Conservation (phyloP, 2,888 invertebrate genomes). For the Trichopria drosophilae region DNA sequence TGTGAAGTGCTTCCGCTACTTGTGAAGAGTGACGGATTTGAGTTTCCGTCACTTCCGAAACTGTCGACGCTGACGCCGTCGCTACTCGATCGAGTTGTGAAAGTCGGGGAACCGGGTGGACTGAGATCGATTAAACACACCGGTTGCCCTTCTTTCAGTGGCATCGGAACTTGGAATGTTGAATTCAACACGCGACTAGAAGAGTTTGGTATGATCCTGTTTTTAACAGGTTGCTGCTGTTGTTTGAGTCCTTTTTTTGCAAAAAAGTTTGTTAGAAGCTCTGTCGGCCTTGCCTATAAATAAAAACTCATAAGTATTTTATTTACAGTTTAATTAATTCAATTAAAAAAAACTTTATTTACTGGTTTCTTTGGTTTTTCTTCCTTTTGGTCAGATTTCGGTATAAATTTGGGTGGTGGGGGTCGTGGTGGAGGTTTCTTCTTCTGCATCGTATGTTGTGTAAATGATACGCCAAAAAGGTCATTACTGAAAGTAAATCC, state of each 20-base stretch:
- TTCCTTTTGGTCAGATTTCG: conserved; percentile 41
- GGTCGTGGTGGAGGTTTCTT: conserved; percentile 75
- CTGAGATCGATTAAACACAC: conserved; percentile 71
- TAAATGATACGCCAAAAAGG: conserved; percentile 56
- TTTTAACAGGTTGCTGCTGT: conserved; percentile 16
- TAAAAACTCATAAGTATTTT: not conserved
- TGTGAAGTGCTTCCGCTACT: conserved; percentile 71
- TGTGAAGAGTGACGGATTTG: conserved; percentile 61
- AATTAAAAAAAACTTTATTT: conserved; percentile 24
- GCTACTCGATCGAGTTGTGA: conserved; percentile 74
- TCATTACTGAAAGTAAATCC: conserved; percentile 48
- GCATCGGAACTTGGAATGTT: conserved; percentile 35
- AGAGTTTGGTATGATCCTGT: conserved; percentile 27
- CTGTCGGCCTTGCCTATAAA: conserved; percentile 50
- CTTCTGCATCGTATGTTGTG: conserved; percentile 61
- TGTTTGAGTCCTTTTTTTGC: conserved; percentile 38
- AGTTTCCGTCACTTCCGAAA: conserved; percentile 74
- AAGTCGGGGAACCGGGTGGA: conserved; percentile 77
- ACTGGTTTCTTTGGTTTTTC: conserved; percentile 51
- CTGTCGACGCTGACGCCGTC: conserved; percentile 76
- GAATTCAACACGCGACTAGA: conserved; percentile 26
- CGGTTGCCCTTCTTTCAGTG: conserved; percentile 33
- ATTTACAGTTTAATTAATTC: not conserved
- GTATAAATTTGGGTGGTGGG: conserved; percentile 67
- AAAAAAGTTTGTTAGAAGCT: conserved; percentile 51